A percentile compares a stretch with the other conserved stretches of the same genome.
Conservation (phyloP, 1,140 invertebrate species). For the Temnothorax curvispinosus region DNA sequence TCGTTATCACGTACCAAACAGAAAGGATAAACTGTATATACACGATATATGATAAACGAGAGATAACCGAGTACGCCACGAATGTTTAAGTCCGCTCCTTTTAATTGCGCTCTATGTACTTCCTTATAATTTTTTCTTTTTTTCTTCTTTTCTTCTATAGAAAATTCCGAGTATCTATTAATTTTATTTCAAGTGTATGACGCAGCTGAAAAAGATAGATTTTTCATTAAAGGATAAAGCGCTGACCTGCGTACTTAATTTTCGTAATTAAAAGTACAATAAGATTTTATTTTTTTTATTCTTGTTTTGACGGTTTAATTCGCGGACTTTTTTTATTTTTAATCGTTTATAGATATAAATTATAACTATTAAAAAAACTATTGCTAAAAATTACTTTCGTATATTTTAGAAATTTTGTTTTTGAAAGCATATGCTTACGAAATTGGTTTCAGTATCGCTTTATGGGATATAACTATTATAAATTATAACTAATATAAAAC, state of each 20-base stretch:
- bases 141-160: not conserved
- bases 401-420: too few relatives aligned
- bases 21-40: constrained; percentile 34
- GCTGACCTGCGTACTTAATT: not conserved
- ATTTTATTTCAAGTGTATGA: not conserved
- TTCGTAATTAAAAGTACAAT: not conserved
- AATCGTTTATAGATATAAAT: not conserved
- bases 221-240: not conserved
- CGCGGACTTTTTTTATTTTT: not conserved
- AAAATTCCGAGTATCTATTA: not conserved
- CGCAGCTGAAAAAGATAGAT: not conserved
- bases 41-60: not conserved
- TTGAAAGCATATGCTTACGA: too few relatives aligned
- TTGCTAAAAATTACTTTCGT: too few relatives aligned
- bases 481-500: not conserved
- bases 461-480: too few relatives aligned
- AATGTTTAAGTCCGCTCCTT: not conserved
- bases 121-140: not conserved
- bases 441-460: too few relatives aligned
- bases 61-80: not conserved
- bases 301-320: not conserved
- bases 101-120: not conserved
- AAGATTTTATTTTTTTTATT: not conserved
- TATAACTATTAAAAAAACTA: not conserved
- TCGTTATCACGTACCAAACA: constrained; percentile 83